These are phyloP conservation scores for Platalea minor DNA, from an alignment of 2,797 vertebrate genomes.

Conservation along the genomic window DNA sequence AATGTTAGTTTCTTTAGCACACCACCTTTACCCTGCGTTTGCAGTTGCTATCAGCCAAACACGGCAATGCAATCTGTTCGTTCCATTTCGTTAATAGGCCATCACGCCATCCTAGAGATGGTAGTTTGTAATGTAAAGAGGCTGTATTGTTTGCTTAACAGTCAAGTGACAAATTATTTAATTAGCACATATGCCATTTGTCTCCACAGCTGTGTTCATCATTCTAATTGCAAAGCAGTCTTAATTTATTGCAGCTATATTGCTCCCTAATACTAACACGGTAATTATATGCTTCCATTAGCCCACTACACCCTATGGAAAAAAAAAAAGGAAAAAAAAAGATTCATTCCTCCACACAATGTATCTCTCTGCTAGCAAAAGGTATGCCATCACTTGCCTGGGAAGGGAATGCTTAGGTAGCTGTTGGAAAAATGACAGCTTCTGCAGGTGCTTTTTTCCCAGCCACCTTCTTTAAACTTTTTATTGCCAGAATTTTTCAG, in stretches of 20 bases:
- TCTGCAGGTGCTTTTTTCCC: background rate
- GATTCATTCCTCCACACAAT: conserved; percentile 38
- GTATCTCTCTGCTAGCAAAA: background rate
- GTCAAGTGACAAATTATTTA: conserved; percentile 84
- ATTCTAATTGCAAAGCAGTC: conserved; percentile 76
- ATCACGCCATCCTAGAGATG: conserved; percentile 56
- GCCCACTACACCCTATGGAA: conserved; percentile 27
- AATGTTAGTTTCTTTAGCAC: background rate
- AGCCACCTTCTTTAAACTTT: background rate
- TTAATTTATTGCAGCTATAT: conserved; percentile 75
- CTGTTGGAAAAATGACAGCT: background rate
- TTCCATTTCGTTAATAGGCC: conserved; percentile 65
- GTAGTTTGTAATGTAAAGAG: conserved; percentile 70
- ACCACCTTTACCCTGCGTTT: background rate
- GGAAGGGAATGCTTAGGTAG: background rate
- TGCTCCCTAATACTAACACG: conserved; percentile 68
- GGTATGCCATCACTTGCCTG: background rate
- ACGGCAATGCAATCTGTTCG: conserved; percentile 36
- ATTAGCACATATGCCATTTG: conserved; percentile 81
- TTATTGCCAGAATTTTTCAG: background rate
- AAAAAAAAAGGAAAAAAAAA: background rate
- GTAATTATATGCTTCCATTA: conserved; percentile 69
- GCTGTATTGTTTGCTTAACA: conserved; percentile 77
- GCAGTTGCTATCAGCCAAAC: background rate
- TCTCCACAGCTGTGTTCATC: conserved; percentile 77